A percentile compares a stretch with the other conserved stretches of the same genome.
These are phyloP conservation scores for Lycophotia porphyrea DNA, from an alignment of 2,888 invertebrate species.

Conservation along the genomic window DNA sequence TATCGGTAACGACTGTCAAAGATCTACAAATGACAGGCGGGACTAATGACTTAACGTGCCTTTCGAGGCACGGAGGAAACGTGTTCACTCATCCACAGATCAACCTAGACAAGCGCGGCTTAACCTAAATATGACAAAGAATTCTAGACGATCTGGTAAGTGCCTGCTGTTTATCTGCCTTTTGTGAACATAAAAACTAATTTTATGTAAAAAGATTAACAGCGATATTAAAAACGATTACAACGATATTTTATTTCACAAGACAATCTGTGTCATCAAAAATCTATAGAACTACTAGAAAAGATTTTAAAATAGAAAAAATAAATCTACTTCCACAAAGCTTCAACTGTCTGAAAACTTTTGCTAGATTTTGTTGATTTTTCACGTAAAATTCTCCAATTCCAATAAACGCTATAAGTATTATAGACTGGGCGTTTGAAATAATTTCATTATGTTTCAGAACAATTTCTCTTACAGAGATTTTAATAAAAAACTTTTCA, in stretches of 20 bases:
- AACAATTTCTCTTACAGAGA: slow-evolving; percentile 60
- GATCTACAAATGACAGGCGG: too few species aligned
- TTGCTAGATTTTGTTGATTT: slow-evolving; percentile 22
- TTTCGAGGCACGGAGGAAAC: too few species aligned
- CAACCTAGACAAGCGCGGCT: too few species aligned
- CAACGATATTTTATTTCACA: not conserved
- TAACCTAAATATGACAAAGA: too few species aligned
- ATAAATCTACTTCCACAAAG: not conserved
- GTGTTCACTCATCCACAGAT: too few species aligned
- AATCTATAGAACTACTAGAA: not conserved
- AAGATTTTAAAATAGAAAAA: slow-evolving; percentile 11
- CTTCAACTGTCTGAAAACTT: slow-evolving; percentile 36
- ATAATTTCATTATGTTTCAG: slow-evolving; percentile 61
- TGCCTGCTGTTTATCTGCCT: not conserved
- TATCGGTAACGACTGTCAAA: too few species aligned
- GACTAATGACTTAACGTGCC: too few species aligned
- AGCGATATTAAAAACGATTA: not conserved
- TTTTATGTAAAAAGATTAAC: not conserved
- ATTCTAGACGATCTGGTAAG: not conserved
- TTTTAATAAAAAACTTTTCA: slow-evolving; percentile 67
- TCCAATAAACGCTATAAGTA: slow-evolving; percentile 49
- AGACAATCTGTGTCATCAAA: not conserved
- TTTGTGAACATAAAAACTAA: too few species aligned
- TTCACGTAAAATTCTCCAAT: slow-evolving; percentile 29
- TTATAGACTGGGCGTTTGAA: slow-evolving; percentile 48